Evolutionary conservation across 2,113 vertebrate species (phyloP).

Genomic region (Acanthochromis polyacanthus): DNA sequence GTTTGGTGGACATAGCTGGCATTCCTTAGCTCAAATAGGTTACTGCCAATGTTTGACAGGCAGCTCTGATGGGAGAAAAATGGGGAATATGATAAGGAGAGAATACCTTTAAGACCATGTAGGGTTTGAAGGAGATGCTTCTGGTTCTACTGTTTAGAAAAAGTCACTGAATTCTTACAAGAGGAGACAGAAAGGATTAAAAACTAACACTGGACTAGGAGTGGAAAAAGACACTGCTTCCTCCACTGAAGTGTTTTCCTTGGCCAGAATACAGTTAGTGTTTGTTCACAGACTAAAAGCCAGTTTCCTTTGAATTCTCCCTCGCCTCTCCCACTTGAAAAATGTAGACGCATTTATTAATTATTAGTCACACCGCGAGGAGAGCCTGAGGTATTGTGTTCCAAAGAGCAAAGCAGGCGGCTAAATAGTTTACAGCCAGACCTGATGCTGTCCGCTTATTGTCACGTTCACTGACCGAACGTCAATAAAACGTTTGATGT

Average conservation of each 20-base stretch:
- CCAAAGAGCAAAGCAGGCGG: background rate
- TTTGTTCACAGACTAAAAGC: slow-evolving; percentile 29
- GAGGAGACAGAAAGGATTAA: slow-evolving; percentile 4
- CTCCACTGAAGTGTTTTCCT: slow-evolving; percentile 31
- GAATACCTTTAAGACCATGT: background rate
- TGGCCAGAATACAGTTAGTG: slow-evolving; percentile 28
- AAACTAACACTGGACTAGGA: slow-evolving; percentile 6
- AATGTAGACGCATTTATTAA: slow-evolving; percentile 36
- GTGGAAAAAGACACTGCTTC: slow-evolving; percentile 4
- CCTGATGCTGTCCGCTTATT: background rate
- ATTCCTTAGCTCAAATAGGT: slow-evolving; percentile 27
- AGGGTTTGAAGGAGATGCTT: background rate
- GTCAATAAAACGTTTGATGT: too few species aligned
- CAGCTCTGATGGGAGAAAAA: background rate
- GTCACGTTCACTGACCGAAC: background rate
- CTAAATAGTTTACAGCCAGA: slow-evolving; percentile 2
- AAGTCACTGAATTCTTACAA: background rate
- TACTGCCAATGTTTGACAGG: background rate
- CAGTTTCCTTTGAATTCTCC: slow-evolving; percentile 16
- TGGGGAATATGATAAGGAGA: background rate
- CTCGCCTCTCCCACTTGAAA: slow-evolving; percentile 16
- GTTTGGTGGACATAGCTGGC: slow-evolving; percentile 10
- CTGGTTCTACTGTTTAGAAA: background rate
- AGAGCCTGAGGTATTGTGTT: slow-evolving; percentile 6
- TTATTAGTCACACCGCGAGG: slow-evolving; percentile 35